Conservation (phyloP, 2,113 vertebrate species). For the Zapus hudsonius region DNA sequence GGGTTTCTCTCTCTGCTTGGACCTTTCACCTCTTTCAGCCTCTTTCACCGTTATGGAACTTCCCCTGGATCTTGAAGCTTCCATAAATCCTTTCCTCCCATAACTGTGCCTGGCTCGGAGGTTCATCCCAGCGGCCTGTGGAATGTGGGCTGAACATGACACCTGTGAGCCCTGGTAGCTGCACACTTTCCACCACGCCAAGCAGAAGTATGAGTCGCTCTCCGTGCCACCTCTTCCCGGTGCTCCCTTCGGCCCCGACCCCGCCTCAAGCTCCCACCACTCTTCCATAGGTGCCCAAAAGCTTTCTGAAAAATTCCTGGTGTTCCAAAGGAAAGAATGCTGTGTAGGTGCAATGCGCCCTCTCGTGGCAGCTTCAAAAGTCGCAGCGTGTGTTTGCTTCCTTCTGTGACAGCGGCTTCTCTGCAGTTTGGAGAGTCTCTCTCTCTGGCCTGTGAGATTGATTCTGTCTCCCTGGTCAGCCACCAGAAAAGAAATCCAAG, state of each 20-base stretch:
- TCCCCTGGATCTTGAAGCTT: too few relatives aligned
- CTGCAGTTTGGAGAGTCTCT: too few relatives aligned
- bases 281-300: not conserved
- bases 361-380: conserved; percentile 70
- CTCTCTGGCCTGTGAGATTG: not conserved
- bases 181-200: not conserved
- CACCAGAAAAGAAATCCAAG: too few relatives aligned
- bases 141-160: not conserved
- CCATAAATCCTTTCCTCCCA: too few relatives aligned
- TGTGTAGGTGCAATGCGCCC: conserved; percentile 77
- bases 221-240: rapidly evolving
- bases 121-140: too few relatives aligned
- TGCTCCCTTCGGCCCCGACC: rapidly evolving
- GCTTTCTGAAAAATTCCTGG: not conserved
- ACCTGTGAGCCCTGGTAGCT: too few relatives aligned
- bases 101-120: too few relatives aligned
- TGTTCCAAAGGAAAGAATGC: not conserved
- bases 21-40: too few relatives aligned
- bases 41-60: too few relatives aligned
- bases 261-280: not conserved
- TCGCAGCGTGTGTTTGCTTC: conserved; percentile 54
- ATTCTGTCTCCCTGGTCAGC: not conserved
- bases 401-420: not conserved
- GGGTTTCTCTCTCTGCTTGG: too few relatives aligned
- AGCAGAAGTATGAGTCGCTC: not conserved